Evolutionary conservation across 2,113 vertebrate genomes (phyloP).

Genomic region (Sporophila hypoxantha): DNA sequence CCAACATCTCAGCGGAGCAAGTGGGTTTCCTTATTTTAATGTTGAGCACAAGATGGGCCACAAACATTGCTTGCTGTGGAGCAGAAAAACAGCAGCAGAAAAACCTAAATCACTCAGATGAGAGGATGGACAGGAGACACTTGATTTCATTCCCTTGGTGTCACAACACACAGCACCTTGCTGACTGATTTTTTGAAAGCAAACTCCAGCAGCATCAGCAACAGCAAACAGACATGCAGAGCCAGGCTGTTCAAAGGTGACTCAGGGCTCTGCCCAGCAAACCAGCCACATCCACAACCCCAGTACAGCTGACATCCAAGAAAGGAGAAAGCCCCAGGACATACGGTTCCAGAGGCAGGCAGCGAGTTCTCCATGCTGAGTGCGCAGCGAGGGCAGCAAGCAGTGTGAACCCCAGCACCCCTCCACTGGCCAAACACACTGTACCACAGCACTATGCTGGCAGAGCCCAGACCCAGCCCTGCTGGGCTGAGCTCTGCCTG

Average conservation of each 20-base stretch:
- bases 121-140: not conserved
- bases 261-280: not conserved
- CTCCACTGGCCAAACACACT: conserved; percentile 31
- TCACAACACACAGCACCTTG: not conserved
- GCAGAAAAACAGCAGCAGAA: not conserved
- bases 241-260: not conserved
- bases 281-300: not conserved
- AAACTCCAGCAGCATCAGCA: not conserved
- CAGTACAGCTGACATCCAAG: not conserved
- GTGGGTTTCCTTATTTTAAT: not conserved
- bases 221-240: not conserved
- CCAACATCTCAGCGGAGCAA: not conserved
- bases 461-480: conserved; percentile 23
- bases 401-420: not conserved
- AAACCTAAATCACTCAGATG: not conserved
- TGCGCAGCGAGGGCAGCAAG: not conserved
- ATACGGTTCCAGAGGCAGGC: conserved; percentile 44
- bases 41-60: not conserved
- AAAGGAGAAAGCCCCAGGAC: conserved; percentile 6
- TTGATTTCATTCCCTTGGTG: accelerated
- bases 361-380: conserved; percentile 50
- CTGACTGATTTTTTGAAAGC: not conserved
- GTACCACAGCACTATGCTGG: not conserved
- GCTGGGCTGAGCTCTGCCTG: conserved; percentile 33
- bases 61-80: not conserved